A percentile compares a stretch with the other conserved stretches of the same genome.
phyloP scores from a whole-genome alignment of 2,888 invertebrate genomes.

The Patella caerulea region DNA sequence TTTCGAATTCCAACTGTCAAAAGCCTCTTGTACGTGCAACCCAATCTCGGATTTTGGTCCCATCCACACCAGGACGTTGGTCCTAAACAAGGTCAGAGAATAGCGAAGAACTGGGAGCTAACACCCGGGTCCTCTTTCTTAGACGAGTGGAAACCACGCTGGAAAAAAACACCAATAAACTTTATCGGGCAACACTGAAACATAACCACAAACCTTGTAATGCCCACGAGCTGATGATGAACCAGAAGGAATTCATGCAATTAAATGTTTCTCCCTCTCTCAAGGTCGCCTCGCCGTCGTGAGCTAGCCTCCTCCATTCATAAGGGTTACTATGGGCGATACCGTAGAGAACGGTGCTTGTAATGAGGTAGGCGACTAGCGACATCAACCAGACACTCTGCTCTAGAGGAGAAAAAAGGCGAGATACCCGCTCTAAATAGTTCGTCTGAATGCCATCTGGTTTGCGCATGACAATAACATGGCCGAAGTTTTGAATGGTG shows the following conservation, averaged over 20 bases:
- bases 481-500: constrained; percentile 50
- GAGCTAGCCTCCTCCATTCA: constrained; percentile 59
- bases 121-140: too few relatives aligned
- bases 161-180: not conserved
- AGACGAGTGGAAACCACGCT: not conserved
- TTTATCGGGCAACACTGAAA: not conserved
- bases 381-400: constrained; percentile 58
- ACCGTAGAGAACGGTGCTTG: constrained; percentile 55
- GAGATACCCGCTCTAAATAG: constrained; percentile 44
- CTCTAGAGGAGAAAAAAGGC: constrained; percentile 50
- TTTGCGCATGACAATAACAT: constrained; percentile 50
- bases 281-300: constrained; percentile 54
- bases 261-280: constrained; percentile 62
- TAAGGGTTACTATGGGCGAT: constrained; percentile 60
- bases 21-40: too few relatives aligned
- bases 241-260: constrained; percentile 63
- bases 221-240: constrained; percentile 49
- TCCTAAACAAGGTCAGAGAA: too few relatives aligned
- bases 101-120: too few relatives aligned
- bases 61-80: too few relatives aligned
- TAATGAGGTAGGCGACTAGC: constrained; percentile 51
- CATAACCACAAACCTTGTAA: constrained; percentile 54
- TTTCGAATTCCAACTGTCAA: too few relatives aligned
- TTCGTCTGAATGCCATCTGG: constrained; percentile 39
- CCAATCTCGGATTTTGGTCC: too few relatives aligned